Evolutionary conservation across 2,888 invertebrate species (phyloP).

Genomic region (Alloscopus bannaensis): DNA sequence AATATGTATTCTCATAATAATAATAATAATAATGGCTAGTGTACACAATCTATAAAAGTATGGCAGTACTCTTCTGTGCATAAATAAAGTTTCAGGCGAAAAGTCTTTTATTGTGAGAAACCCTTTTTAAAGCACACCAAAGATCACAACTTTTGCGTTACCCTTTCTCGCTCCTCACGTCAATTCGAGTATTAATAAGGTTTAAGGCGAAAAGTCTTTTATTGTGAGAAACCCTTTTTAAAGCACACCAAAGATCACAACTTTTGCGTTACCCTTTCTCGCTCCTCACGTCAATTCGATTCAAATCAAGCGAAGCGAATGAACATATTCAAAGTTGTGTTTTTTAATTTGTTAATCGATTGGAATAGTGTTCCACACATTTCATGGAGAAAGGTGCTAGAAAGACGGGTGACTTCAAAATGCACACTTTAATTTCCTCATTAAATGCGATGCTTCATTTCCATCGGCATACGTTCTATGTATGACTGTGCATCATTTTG

Average conservation of each 20-base stretch:
- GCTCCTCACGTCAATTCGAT: slow-evolving; percentile 52
- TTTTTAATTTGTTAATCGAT: slow-evolving; percentile 65
- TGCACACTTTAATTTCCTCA: slow-evolving; percentile 41
- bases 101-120: no score
- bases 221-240: no score
- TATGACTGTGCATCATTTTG: slow-evolving; percentile 33
- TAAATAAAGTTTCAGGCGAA: no score
- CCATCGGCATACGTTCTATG: slow-evolving; percentile 42
- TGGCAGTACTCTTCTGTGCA: no score
- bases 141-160: slow-evolving; percentile 47
- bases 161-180: slow-evolving; percentile 27
- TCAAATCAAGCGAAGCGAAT: slow-evolving; percentile 63
- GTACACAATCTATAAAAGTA: no score
- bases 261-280: slow-evolving; percentile 26
- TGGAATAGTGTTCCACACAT: slow-evolving; percentile 47
- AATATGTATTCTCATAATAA: no score
- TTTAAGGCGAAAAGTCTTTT: no score
- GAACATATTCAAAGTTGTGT: slow-evolving; percentile 37
- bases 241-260: slow-evolving; percentile 51
- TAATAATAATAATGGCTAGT: no score
- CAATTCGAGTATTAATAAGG: no score
- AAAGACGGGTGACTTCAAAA: slow-evolving; percentile 33
- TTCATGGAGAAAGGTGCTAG: slow-evolving; percentile 43
- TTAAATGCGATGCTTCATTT: slow-evolving; percentile 56
- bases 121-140: no score